Conservation (phyloP, 2,113 vertebrate genomes). For the Oreamnos americanus region DNA sequence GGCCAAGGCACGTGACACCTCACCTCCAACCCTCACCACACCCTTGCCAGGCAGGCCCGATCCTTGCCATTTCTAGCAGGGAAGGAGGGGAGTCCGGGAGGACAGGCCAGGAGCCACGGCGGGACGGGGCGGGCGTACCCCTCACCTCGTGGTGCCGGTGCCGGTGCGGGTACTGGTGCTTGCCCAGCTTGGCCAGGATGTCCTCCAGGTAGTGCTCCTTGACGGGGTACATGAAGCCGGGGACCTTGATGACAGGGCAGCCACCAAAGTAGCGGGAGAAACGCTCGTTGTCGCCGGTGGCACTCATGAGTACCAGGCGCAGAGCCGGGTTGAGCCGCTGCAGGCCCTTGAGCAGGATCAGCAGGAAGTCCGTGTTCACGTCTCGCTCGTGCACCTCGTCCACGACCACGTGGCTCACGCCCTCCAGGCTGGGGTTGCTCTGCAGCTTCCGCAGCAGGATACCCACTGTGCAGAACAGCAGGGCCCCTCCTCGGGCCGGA, state of each 20-base stretch:
- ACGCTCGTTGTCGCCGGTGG: constrained; percentile 92
- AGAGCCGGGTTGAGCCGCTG: constrained; percentile 87
- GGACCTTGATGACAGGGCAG: constrained; percentile 91
- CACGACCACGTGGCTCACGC: constrained; percentile 94
- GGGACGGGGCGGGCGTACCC: not conserved
- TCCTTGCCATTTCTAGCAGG: not conserved
- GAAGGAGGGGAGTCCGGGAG: not conserved
- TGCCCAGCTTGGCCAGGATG: constrained; percentile 88
- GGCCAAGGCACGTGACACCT: not conserved
- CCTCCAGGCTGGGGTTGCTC: constrained; percentile 89
- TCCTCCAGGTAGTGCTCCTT: constrained; percentile 93
- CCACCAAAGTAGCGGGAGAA: constrained; percentile 91
- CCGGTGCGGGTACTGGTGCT: constrained; percentile 77
- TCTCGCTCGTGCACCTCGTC: constrained; percentile 98
- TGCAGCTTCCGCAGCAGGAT: constrained; percentile 94
- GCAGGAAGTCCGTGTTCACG: constrained; percentile 96
- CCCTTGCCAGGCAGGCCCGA: not conserved
- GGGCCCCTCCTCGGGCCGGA: constrained; percentile 87
- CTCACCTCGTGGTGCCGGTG: constrained; percentile 82
- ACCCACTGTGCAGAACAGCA: constrained; percentile 97
- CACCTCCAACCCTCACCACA: not conserved
- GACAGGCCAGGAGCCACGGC: rapidly evolving
- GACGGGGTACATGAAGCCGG: constrained; percentile 96
- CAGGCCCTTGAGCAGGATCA: constrained; percentile 89
- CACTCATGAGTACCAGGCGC: constrained; percentile 94